These are phyloP conservation scores for Macrostomum cliftonense DNA, from an alignment of 2,888 invertebrate species.

Conservation along the genomic window DNA sequence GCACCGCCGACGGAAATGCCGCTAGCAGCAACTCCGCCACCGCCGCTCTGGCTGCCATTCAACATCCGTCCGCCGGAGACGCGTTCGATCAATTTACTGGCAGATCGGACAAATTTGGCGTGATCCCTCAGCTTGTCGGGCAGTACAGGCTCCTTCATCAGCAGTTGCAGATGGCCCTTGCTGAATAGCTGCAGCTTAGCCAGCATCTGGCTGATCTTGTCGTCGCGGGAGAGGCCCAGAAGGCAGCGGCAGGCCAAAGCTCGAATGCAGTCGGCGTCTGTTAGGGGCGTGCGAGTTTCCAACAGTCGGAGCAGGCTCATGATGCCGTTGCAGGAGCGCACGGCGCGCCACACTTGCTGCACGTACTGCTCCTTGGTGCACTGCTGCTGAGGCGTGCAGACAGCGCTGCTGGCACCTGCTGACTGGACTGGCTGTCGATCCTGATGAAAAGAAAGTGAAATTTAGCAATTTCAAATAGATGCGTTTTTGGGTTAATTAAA, in stretches of 20 bases:
- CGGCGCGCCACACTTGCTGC: slow-evolving; percentile 78
- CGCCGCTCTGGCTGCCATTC: too few species aligned
- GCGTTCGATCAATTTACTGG: slow-evolving; percentile 65
- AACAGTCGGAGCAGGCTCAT: slow-evolving; percentile 74
- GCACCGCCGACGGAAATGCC: too few species aligned
- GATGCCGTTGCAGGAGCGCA: slow-evolving; percentile 80
- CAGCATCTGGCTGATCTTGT: slow-evolving; percentile 74
- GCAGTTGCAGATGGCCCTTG: slow-evolving; percentile 68
- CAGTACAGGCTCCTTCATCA: slow-evolving; percentile 86
- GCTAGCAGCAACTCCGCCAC: too few species aligned
- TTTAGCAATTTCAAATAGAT: too few species aligned
- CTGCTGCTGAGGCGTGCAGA: too few species aligned
- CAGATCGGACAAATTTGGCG: slow-evolving; percentile 81
- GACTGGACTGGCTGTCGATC: too few species aligned
- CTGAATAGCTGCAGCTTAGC: slow-evolving; percentile 81
- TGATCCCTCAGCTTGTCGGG: slow-evolving; percentile 89
- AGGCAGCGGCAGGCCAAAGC: slow-evolving; percentile 73
- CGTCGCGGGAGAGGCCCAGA: slow-evolving; percentile 75
- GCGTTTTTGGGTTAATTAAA: too few species aligned
- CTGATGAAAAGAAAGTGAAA: too few species aligned
- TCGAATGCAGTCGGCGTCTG: slow-evolving; percentile 82
- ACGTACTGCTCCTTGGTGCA: slow-evolving; percentile 36
- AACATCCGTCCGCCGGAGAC: slow-evolving; percentile 62
- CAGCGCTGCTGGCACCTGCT: too few species aligned
- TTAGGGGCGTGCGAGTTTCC: slow-evolving; percentile 76